Evolutionary conservation across 2,888 invertebrate species (phyloP).

Genomic region (Apotomis capreana): DNA sequence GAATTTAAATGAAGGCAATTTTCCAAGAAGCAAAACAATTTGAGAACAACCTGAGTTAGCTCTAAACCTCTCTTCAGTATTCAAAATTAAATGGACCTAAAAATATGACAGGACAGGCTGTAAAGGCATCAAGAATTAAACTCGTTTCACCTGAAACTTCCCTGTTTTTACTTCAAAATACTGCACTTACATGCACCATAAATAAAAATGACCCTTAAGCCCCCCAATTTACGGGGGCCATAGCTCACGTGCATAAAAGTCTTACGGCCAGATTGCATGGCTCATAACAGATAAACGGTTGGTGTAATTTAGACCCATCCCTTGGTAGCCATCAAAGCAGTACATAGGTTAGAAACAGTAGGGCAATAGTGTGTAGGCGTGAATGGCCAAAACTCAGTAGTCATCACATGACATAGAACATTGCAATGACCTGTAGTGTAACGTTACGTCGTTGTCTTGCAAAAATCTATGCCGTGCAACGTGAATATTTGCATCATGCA

Average conservation of each 20-base stretch:
- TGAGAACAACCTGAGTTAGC: too few species aligned
- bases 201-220: constrained; percentile 40
- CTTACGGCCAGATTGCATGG: constrained; percentile 65
- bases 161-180: constrained; percentile 14
- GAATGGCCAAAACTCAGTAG: too few species aligned
- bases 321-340: constrained; percentile 34
- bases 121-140: constrained; percentile 5
- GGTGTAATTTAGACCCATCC: constrained; percentile 64
- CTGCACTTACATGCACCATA: constrained; percentile 37
- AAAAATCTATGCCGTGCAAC: too few species aligned
- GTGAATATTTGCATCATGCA: too few species aligned
- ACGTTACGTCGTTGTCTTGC: too few species aligned
- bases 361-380: too few species aligned
- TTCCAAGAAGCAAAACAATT: too few species aligned
- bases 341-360: constrained; percentile 25
- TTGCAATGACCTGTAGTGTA: too few species aligned
- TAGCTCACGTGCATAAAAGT: constrained; percentile 43
- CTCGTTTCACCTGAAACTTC: not conserved
- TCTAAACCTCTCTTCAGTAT: too few species aligned
- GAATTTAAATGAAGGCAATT: too few species aligned
- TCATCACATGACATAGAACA: too few species aligned
- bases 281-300: constrained; percentile 75
- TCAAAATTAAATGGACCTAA: too few species aligned
- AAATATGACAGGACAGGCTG: not conserved
- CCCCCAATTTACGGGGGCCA: constrained; percentile 25